Percentiles rank a stretch among this genome's conserved stretches.
These are phyloP conservation scores for Opisthocomus hoazin DNA, from an alignment of 2,113 vertebrate genomes.

Conservation along the genomic window DNA sequence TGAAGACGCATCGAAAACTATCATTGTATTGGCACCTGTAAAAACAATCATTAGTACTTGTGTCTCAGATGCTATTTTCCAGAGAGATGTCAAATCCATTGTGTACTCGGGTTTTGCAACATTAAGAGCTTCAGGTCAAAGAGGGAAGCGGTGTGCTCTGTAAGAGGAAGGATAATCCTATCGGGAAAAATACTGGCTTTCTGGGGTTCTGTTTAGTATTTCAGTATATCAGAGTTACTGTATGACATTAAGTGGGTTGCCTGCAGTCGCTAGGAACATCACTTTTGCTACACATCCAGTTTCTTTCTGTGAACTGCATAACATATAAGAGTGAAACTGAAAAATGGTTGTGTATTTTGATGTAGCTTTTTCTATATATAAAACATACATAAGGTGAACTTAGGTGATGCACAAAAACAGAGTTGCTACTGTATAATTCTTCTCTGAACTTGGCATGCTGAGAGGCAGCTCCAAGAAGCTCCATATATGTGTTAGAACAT, in stretches of 20 bases:
- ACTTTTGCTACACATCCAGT: not conserved
- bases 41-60: not conserved
- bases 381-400: not conserved
- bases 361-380: not conserved
- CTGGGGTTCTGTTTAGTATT: not conserved
- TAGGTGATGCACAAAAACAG: not conserved
- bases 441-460: not conserved
- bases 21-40: not conserved
- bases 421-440: not conserved
- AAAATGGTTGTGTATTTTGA: not conserved
- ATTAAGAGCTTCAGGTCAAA: not conserved
- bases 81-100: not conserved
- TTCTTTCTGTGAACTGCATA: not conserved
- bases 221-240: not conserved
- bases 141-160: fast-evolving
- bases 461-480: not conserved
- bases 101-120: not conserved
- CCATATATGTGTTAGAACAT: not conserved
- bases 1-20: not conserved
- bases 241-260: not conserved
- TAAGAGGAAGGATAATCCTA: not conserved
- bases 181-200: not conserved
- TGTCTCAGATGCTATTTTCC: not conserved
- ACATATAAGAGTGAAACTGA: not conserved
- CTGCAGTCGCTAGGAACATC: not conserved